phyloP scores from a whole-genome alignment of 2,888 invertebrate species.

The Portevinia maculata region DNA sequence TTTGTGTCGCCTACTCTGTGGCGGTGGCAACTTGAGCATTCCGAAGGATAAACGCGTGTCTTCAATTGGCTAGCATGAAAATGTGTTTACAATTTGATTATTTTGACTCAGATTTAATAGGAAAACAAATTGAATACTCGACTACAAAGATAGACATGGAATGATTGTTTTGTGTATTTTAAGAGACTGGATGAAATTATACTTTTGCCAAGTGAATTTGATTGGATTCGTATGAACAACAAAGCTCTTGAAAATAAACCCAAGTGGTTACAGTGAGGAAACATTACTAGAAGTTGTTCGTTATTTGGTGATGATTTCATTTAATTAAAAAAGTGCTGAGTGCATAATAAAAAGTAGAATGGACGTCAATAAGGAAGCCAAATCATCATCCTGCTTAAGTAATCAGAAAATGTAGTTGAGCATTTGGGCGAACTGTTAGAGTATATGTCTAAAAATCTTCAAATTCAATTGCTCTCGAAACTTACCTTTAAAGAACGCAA shows the following conservation, averaged over 20 bases:
- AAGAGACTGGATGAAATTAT: neutral
- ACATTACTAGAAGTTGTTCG: neutral
- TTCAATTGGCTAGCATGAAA: neutral
- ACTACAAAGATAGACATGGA: too few species aligned
- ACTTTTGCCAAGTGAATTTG: neutral
- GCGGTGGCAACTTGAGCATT: neutral
- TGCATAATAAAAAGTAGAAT: neutral
- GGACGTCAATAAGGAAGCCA: neutral
- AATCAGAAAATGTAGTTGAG: too few species aligned
- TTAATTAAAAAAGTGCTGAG: neutral
- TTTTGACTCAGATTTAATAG: neutral
- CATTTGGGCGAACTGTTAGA: too few species aligned
- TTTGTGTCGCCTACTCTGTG: neutral
- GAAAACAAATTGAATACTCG: neutral
- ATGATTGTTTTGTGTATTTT: neutral
- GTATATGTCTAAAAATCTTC: too few species aligned
- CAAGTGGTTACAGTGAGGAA: neutral
- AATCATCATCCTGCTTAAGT: too few species aligned
- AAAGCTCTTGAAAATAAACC: conserved; percentile 1
- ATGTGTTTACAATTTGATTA: neutral
- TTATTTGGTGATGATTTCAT: conserved; percentile 2
- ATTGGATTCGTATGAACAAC: neutral
- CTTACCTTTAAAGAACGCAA: too few species aligned
- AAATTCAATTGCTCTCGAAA: too few species aligned
- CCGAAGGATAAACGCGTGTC: neutral